Evolutionary conservation across 2,113 vertebrate species (phyloP).

Genomic region (cat (Felis catus)): DNA sequence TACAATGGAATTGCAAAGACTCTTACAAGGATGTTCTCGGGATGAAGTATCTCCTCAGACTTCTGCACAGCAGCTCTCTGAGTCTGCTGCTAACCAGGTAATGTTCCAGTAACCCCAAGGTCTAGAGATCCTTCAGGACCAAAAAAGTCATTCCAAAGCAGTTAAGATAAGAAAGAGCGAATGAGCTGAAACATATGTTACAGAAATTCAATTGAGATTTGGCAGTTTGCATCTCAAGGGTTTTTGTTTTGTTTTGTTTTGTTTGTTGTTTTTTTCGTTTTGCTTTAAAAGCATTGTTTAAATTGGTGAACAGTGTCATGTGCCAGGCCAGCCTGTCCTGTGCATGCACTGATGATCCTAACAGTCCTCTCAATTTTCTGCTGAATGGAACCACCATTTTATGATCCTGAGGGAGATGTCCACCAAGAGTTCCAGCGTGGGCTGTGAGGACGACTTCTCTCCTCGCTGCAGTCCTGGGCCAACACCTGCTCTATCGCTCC

Average conservation of each 20-base stretch:
- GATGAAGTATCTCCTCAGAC: not conserved
- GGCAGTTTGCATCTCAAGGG: not conserved
- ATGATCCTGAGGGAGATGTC: not conserved
- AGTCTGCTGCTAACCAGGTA: not conserved
- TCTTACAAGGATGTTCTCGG: not conserved
- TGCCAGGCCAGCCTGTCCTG: not conserved
- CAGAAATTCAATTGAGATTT: conserved; percentile 19
- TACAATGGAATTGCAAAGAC: not conserved
- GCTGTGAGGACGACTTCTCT: not conserved
- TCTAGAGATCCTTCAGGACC: not conserved
- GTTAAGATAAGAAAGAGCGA: not conserved
- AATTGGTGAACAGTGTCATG: not conserved
- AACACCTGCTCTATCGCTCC: not conserved
- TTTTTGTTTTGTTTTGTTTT: too few relatives aligned
- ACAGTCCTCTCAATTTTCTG: not conserved
- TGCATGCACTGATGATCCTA: not conserved
- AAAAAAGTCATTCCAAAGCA: not conserved
- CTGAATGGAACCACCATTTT: not conserved
- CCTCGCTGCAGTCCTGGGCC: not conserved
- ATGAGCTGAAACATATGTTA: not conserved
- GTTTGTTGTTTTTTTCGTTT: not conserved
- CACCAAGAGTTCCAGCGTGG: not conserved
- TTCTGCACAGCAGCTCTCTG: not conserved
- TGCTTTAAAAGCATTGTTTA: conserved; percentile 24
- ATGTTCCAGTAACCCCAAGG: not conserved